Percentiles rank a stretch among this genome's conserved stretches.
phyloP scores from a whole-genome alignment of 2,113 vertebrate genomes.

The Cariama cristata region DNA sequence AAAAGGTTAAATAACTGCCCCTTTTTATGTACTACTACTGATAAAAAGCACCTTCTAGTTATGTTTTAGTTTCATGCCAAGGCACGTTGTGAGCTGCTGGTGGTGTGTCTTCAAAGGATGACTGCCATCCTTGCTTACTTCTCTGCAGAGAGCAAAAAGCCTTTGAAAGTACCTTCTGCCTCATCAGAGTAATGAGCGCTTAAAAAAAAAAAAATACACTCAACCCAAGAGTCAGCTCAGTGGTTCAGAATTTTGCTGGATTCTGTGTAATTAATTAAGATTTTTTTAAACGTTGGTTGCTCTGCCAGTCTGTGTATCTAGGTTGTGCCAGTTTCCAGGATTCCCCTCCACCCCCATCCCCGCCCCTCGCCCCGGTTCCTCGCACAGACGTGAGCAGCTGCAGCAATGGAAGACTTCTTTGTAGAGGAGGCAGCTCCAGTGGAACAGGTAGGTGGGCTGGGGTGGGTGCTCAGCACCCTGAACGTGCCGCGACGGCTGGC shows the following conservation, averaged over 20 bases:
- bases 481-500: fast-evolving
- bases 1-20: background rate
- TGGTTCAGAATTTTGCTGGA: conserved; percentile 6
- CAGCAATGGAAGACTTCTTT: conserved; percentile 51
- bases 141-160: conserved; percentile 21
- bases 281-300: conserved; percentile 1
- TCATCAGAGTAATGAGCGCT: background rate
- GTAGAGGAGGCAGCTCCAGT: conserved; percentile 39
- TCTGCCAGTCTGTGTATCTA: conserved; percentile 21
- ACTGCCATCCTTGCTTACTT: background rate
- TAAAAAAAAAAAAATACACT: background rate
- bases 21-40: background rate
- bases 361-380: conserved; percentile 66
- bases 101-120: conserved; percentile 26
- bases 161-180: conserved; percentile 38
- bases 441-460: conserved; percentile 28
- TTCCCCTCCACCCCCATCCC: conserved; percentile 65
- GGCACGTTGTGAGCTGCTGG: background rate
- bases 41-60: background rate
- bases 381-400: conserved; percentile 17
- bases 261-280: conserved; percentile 54
- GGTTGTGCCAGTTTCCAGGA: conserved; percentile 45
- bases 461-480: background rate
- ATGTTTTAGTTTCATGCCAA: background rate
- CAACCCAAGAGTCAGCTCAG: background rate